Evolutionary conservation across 2,797 vertebrate species (phyloP), one percentile per base, ranked within the genome.

Genomic region (Sebastes flavidus): DNA sequence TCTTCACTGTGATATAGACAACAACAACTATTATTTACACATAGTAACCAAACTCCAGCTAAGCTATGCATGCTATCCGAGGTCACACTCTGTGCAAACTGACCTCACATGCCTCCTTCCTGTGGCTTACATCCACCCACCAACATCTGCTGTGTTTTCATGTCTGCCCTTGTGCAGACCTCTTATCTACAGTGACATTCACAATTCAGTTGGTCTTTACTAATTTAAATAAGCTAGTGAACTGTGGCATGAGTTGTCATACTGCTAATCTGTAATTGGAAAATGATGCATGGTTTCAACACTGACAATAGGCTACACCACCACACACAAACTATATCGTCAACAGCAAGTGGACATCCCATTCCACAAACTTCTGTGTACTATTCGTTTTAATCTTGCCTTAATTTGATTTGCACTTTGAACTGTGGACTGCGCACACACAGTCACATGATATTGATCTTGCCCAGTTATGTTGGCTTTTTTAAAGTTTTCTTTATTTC

Each of bases 231-330:
- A 62, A 79, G 6, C 24, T 27, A 22, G 52, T 72, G 68, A 65
- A 63, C 56, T 81, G 36, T 32, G 49, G 4, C 49, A 62, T 38
- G 75, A 76, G n/a, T 49, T 85, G 60, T 30, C 52, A 42, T 34
- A 22, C 55, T 84, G 72, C 72, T 72, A 76, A 80, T 75, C 61
- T 77, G 59, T 77, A 78, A 81, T 32, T 82, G 4, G 59, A 69
- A 75, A 34, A 63, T 7, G 25, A 76, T 52, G 38, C 38, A 42
- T 42, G 20, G 46, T 20, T 8, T 56, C 1, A 18, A 18, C 60
- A 67, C 13, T 62, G 16, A 74, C 24, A 12, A 65, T 52, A 52
- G 42, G 42, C n/a, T 20, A 62, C 74, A 27, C n/a, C 55, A 14
- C 22, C 22, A 52, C 12, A 65, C 27, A 59, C 16, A 55, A 6